Evolutionary conservation across 2,797 vertebrate species (phyloP).

Genomic region (Coracias cyanogaster): DNA sequence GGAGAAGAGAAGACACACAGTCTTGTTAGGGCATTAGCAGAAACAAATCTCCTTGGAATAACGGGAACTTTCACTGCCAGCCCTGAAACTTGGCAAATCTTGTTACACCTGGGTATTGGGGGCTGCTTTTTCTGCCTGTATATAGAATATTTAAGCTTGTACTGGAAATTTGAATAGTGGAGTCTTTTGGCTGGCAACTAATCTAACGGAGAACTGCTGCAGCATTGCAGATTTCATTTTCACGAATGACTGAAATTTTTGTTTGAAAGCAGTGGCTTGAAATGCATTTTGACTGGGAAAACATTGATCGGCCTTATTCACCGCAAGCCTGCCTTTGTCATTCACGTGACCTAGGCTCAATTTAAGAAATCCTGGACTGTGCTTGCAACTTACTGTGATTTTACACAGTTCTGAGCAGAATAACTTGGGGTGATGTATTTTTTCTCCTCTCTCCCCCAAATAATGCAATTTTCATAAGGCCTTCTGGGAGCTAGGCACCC

Average conservation of each 20-base stretch:
- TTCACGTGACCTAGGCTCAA: not conserved
- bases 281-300: not conserved
- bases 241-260: not conserved
- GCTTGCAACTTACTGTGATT: not conserved
- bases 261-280: not conserved
- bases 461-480: not conserved
- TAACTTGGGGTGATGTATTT: not conserved
- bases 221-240: not conserved
- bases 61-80: not conserved
- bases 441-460: not conserved
- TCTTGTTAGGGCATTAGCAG: not conserved
- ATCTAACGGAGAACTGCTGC: not conserved
- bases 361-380: not conserved
- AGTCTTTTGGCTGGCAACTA: not conserved
- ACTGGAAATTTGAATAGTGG: not conserved
- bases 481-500: not conserved
- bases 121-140: fast-evolving
- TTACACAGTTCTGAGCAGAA: not conserved
- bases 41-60: not conserved
- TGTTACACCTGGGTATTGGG: fast-evolving
- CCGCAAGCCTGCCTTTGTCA: not conserved
- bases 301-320: not conserved
- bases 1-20: not conserved
- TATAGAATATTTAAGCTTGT: not conserved
- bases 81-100: not conserved